These are phyloP conservation scores for Heterocephalus glaber DNA, from an alignment of 2,113 vertebrate genomes.

Conservation along the genomic window DNA sequence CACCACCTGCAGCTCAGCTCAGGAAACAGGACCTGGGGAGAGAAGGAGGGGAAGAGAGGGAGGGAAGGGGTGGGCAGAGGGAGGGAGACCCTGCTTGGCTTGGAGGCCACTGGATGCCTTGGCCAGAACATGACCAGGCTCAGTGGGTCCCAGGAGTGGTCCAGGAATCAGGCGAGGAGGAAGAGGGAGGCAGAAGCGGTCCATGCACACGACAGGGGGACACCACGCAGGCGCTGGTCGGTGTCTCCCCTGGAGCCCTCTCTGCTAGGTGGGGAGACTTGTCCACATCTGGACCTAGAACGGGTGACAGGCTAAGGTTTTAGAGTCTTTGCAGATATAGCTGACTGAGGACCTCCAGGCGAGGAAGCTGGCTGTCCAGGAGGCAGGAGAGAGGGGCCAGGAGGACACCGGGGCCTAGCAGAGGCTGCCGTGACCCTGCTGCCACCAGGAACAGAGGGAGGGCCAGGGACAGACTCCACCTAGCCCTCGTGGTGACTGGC, in stretches of 20 bases:
- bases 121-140: not conserved
- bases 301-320: not conserved
- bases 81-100: no score
- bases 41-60: not conserved
- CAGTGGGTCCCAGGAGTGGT: fast-evolving
- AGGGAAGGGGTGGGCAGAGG: no score
- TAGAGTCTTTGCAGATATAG: not conserved
- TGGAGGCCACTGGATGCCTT: not conserved
- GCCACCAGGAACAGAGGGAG: no score
- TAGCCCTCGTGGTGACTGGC: no score
- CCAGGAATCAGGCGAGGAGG: not conserved
- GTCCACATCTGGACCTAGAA: not conserved
- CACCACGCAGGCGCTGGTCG: fast-evolving
- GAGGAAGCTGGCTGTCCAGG: not conserved
- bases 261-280: not conserved
- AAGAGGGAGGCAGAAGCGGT: not conserved
- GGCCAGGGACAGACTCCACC: not conserved
- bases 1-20: not conserved
- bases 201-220: fast-evolving
- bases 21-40: not conserved
- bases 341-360: not conserved
- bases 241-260: not conserved
- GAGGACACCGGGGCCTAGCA: fast-evolving
- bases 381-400: not conserved
- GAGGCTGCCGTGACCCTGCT: not conserved